Base-by-base conservation (phyloP, 2,888 invertebrate genomes). In the Aradus depressus region DNA sequence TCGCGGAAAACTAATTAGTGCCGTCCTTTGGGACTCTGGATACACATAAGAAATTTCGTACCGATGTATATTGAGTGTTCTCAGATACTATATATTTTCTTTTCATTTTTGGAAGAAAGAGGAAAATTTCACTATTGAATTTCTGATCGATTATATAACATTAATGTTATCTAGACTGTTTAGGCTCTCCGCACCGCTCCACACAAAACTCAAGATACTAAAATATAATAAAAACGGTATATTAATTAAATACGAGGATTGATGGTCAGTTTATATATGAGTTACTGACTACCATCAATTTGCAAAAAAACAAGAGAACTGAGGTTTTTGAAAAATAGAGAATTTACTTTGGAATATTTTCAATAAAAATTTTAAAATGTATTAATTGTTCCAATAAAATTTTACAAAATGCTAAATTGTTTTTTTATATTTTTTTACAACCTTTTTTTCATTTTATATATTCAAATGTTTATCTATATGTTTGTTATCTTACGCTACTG, bases 361-460 rank as follows among this genome's bases (percentile, higher is more conserved):
- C n/a, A 21, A 26, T 44, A 23, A n/a, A n/a, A n/a, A n/a, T n/a
- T n/a, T n/a, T n/a, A n/a, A n/a, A n/a, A n/a, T n/a, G n/a, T n/a
- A n/a, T n/a, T n/a, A n/a, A n/a, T n/a, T n/a, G n/a, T n/a, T n/a
- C n/a, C n/a, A n/a, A n/a, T n/a, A n/a, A n/a, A n/a, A n/a, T n/a
- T n/a, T n/a, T n/a, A n/a, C n/a, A n/a, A 45, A 23, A 5, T 12
- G 28, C 42, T 41, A n/a, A 28, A 18, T 31, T 18, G 18, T 19
- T 44, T 19, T 35, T 8, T 32, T 45, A 25, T 44, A 16, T 34
- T 34, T 16, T 21, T 14, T 22, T 18, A 8, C 3, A 28, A 10
- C 22, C 21, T 45, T 26, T 34, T 34, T 21, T 44, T 19, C 14
- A 12, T 18, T 38, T 38, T 35, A 35, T 35, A 35, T 35, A 38